Conservation (phyloP, 1,140 invertebrate species). For the Heliconius nattereri region DNA sequence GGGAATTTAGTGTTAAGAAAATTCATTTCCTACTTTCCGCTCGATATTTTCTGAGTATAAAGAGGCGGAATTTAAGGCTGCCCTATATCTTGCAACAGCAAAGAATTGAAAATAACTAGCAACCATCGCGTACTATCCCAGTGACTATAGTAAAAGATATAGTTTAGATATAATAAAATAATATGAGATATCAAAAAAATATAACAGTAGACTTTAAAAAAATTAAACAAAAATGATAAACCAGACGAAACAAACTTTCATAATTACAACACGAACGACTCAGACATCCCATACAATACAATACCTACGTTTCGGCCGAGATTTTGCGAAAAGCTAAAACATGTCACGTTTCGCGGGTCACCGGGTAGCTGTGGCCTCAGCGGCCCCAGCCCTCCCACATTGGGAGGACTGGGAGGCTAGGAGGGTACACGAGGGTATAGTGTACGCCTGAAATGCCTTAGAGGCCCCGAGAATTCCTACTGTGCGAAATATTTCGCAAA, state of each 20-base stretch:
- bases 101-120: too few species aligned
- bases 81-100: too few species aligned
- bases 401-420: neutral
- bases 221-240: neutral
- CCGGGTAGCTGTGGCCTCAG: neutral
- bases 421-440: neutral
- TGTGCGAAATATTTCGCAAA: constrained; percentile 2
- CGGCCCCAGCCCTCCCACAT: neutral
- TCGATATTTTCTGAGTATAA: too few species aligned
- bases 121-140: too few species aligned
- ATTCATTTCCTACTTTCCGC: neutral
- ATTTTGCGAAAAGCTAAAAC: neutral
- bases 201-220: neutral
- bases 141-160: too few species aligned
- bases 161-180: too few species aligned
- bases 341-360: constrained; percentile 12
- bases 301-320: neutral
- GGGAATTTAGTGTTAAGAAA: too few species aligned
- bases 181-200: neutral
- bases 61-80: too few species aligned
- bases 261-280: neutral
- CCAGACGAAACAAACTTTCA: neutral
- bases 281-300: neutral
- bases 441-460: neutral
- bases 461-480: constrained; percentile 1